A percentile compares a stretch with the other conserved stretches of the same genome.
These are phyloP conservation scores for Plestiodon gilberti DNA, from an alignment of 2,113 vertebrate species.

Conservation along the genomic window DNA sequence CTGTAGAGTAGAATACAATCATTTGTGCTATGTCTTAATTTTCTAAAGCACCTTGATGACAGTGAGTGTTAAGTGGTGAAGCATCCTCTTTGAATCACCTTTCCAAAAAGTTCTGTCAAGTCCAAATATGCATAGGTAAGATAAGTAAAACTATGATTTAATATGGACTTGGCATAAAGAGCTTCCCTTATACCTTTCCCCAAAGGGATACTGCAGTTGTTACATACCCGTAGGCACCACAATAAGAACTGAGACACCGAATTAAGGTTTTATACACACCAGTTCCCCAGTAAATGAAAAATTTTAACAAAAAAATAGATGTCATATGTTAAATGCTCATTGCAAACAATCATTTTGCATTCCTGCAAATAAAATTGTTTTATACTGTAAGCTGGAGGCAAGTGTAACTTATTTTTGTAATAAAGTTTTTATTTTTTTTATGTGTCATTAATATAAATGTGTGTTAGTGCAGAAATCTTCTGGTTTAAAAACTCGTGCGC, in stretches of 20 bases:
- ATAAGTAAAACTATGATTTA: constrained; percentile 71
- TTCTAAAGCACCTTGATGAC: constrained; percentile 89
- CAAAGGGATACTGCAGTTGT: constrained; percentile 89
- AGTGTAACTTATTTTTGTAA: constrained; percentile 99
- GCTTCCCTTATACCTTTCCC: constrained; percentile 77
- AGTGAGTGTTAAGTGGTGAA: constrained; percentile 86
- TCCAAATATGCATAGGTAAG: constrained; percentile 76
- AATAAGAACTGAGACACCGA: constrained; percentile 81
- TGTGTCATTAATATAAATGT: constrained; percentile 91
- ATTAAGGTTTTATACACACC: constrained; percentile 87
- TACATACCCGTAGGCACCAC: constrained; percentile 86
- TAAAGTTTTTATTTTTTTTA: constrained; percentile 99
- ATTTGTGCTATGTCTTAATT: constrained; percentile 86
- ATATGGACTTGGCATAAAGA: constrained; percentile 76
- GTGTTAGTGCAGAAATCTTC: constrained; percentile 87
- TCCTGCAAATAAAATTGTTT: constrained; percentile 99
- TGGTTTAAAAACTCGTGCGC: constrained; percentile 84
- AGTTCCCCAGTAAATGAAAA: constrained; percentile 89
- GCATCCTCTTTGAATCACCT: constrained; percentile 84
- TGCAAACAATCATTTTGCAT: constrained; percentile 99
- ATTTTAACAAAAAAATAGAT: constrained; percentile 88
- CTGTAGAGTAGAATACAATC: constrained; percentile 85
- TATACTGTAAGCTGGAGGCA: constrained; percentile 99
- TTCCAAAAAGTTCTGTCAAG: constrained; percentile 73
- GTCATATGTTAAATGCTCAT: constrained; percentile 98